Evolutionary conservation across 2,888 invertebrate species (phyloP), one percentile per base, ranked within the genome.

Genomic region (Mythimna albipuncta): DNA sequence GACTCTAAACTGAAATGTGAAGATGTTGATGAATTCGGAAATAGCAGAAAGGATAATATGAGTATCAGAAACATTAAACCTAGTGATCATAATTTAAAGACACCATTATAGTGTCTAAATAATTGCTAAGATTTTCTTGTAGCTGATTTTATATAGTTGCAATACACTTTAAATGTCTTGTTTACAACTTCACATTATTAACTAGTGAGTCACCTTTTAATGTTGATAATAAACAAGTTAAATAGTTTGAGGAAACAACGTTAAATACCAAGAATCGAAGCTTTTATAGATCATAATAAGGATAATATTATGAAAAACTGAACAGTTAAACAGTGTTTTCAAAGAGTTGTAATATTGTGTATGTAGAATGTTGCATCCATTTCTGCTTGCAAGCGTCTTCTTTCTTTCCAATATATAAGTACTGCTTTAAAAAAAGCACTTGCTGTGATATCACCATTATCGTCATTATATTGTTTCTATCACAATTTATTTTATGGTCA

Each of bases 131-230:
- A 19, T 6, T 19, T 21, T 44, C 55, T 16, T 10, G n/a, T 41
- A 32, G 10, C 26, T 47, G 6, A 47, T 47, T 47, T 16, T 21
- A 5, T 26, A 55, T 55, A 54, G 21, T 4, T 21, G 21, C 26
- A 6, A 11, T 26, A 21, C 13, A 11, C 21, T 55, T 55, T 26
- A 26, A 32, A 4, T 5, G 0, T 13, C n/a, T 21, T 54, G n/a
- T n/a, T n/a, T 54, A 26, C 50, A 61, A 61, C 19, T 41, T 77
- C 35, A 50, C 16, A 55, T 55, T 6, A 6, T 10, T 32, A 0
- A 11, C 35, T 41, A 9, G 32, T 75, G 61, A 62, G 78, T 70
- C 78, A 71, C 44, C 11, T 70, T 41, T 11, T 35, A 26, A 50
- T 19, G n/a, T 57, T 35, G 21, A 16, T 26, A 35, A 10, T 44